Evolutionary conservation across 2,888 invertebrate species (phyloP).

Genomic region (Pseudoips prasinana): DNA sequence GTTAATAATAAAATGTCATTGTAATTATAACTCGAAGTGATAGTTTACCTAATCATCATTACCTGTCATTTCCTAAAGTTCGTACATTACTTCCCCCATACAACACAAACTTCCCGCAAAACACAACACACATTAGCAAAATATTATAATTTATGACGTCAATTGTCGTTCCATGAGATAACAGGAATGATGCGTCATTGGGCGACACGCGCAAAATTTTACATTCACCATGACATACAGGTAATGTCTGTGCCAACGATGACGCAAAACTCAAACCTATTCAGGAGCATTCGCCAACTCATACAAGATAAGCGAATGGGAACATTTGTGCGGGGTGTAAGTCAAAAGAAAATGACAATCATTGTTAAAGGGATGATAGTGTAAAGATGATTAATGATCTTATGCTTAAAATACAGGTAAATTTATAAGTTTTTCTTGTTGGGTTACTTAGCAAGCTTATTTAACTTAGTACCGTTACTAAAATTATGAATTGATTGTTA

Average conservation of each 20-base stretch:
- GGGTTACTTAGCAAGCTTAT: no score
- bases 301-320: constrained; percentile 63
- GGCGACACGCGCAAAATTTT: constrained; percentile 27
- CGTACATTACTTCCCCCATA: no score
- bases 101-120: no score
- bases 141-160: constrained; percentile 17
- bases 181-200: constrained; percentile 16
- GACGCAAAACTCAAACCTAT: constrained; percentile 55
- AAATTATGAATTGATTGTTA: no score
- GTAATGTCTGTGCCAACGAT: constrained; percentile 54
- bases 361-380: constrained; percentile 7
- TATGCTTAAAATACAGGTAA: background rate
- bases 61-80: no score
- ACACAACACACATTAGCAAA: background rate
- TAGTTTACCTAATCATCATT: no score
- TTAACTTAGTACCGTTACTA: no score
- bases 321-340: constrained; percentile 25
- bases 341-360: constrained; percentile 27
- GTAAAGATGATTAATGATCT: background rate
- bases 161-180: constrained; percentile 21
- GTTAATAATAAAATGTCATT: no score
- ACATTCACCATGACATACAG: constrained; percentile 36
- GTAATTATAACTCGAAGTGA: no score
- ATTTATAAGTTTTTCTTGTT: no score
- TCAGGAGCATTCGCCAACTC: constrained; percentile 57